Conservation (phyloP, 2,888 invertebrate species). For the Camponotus fellah region DNA sequence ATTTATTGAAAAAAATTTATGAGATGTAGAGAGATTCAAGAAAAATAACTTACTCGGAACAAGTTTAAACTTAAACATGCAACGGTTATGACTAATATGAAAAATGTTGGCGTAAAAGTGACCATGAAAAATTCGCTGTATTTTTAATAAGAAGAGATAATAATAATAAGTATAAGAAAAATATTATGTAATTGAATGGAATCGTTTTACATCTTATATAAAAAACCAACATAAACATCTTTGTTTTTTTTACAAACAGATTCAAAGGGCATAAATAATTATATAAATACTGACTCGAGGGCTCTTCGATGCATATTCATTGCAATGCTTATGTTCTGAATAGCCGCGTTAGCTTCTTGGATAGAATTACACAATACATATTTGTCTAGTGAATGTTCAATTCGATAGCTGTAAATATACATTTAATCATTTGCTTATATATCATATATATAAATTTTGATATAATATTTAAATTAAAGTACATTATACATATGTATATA, state of each 20-base stretch:
- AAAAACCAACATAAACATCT: not conserved
- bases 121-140: no score
- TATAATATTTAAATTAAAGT: no score
- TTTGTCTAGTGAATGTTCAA: not conserved
- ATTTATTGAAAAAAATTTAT: not conserved
- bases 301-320: constrained; percentile 12
- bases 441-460: not conserved
- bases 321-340: constrained; percentile 5
- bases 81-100: no score
- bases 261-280: not conserved
- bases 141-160: no score
- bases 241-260: not conserved
- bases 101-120: no score
- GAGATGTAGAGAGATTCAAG: no score
- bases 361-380: not conserved
- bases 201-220: not conserved
- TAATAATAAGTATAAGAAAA: no score
- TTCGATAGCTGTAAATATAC: constrained; percentile 23
- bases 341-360: not conserved
- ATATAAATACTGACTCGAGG: constrained; percentile 3
- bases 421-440: not conserved
- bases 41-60: no score
- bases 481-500: no score
- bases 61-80: no score
- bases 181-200: no score